Evolutionary conservation across 2,797 vertebrate genomes (phyloP).

Genomic region (Ambastaia sidthimunki): DNA sequence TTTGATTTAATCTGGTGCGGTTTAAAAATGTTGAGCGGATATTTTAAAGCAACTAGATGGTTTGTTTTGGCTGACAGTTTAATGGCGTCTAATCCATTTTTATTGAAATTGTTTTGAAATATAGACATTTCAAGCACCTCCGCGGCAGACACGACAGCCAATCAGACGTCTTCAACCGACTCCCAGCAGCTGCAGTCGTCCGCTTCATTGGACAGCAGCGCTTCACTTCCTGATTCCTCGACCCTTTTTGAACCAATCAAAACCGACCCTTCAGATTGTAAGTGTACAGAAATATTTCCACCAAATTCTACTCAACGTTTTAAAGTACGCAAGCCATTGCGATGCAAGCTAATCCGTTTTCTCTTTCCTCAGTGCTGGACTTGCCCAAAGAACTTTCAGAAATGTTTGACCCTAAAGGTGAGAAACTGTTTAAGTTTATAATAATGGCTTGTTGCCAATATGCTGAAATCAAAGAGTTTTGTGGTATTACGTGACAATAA

Average conservation of each 20-base stretch:
- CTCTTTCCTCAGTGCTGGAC: conserved; percentile 83
- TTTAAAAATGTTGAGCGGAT: no score
- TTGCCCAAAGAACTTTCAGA: conserved; percentile 96
- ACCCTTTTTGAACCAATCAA: conserved; percentile 91
- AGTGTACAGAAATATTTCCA: neutral
- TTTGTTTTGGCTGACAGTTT: neutral
- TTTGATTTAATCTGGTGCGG: no score
- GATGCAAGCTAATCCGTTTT: neutral
- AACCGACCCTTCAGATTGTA: conserved; percentile 88
- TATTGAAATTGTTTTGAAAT: neutral
- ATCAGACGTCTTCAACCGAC: conserved; percentile 63
- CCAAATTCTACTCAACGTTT: neutral
- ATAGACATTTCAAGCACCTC: conserved; percentile 67
- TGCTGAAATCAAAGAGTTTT: neutral
- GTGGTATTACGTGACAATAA: neutral
- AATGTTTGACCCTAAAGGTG: conserved; percentile 98
- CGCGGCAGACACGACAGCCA: conserved; percentile 60
- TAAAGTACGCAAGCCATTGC: neutral
- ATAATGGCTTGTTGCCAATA: no score
- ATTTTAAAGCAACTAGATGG: neutral
- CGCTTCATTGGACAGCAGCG: conserved; percentile 88
- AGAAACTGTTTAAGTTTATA: conserved; percentile 20
- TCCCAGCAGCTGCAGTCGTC: conserved; percentile 92
- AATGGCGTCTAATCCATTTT: neutral
- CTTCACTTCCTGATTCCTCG: conserved; percentile 81